Evolutionary conservation across 1,140 invertebrate species (phyloP).

Genomic region (Drosophila equinoxialis): DNA sequence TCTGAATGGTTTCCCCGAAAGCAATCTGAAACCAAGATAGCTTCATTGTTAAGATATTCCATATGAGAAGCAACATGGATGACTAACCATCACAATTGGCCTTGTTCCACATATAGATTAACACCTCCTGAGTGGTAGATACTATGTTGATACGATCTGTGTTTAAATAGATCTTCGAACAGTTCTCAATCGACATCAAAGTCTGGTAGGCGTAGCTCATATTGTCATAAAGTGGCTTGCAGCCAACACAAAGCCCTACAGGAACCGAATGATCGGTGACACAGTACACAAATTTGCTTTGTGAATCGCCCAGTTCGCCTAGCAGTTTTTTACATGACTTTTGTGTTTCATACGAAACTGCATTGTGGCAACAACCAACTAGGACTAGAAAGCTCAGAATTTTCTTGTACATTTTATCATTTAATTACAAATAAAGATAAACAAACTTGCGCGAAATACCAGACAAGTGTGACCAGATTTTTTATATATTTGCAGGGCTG

Average conservation of each 20-base stretch:
- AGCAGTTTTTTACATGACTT: conserved; percentile 21
- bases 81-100: conserved; percentile 67
- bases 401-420: background rate
- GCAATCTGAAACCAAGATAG: conserved; percentile 50
- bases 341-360: background rate
- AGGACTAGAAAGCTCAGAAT: conserved; percentile 13
- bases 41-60: too few species aligned
- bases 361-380: background rate
- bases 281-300: conserved; percentile 61
- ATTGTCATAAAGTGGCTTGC: background rate
- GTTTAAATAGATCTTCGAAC: conserved; percentile 56
- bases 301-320: conserved; percentile 43
- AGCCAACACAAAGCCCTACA: conserved; percentile 52
- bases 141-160: conserved; percentile 72
- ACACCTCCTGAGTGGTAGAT: conserved; percentile 50
- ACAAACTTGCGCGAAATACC: conserved; percentile 13
- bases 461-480: conserved; percentile 14
- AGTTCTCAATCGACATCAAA: conserved; percentile 44
- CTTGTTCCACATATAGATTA: conserved; percentile 62
- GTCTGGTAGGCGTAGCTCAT: conserved; percentile 16
- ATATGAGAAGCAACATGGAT: background rate
- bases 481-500: background rate
- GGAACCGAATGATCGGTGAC: conserved; percentile 63
- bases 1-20: conserved; percentile 28
- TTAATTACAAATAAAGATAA: conserved; percentile 1